Evolutionary conservation across 1,140 invertebrate genomes (phyloP), one percentile per base, ranked within the genome.

Genomic region (Zaprionus davidi): DNA sequence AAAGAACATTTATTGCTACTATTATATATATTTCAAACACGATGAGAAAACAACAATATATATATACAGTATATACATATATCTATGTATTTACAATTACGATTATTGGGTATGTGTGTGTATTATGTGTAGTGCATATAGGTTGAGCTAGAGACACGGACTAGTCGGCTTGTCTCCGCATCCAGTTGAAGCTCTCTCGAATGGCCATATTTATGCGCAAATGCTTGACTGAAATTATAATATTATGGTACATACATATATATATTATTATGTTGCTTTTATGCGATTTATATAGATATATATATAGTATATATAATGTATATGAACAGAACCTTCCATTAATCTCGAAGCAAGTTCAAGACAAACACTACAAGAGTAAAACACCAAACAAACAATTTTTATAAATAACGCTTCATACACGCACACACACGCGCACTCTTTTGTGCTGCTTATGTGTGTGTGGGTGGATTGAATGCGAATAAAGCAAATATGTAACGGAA

Each of bases 201-300:
- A 66, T 51, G 74, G 49, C 49, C 49, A 78, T 73, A 64, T 63
- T 84, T 62, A 76, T 88, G 78, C 66, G 81, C 75, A 80, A 88
- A 81, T 76, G 84, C 85, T 88, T 88, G 84, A 88, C 84, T 88
- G 84, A 87, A 87, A 81, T 56, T 77, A 60, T 71, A 72, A 55
- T 17, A 67, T 57, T 26, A 60, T 60, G 38, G 12, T 41, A n/a
- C 38, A n/a, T 46, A 17, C n/a, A 31, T 15, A 34, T 34, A 17
- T 34, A 34, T 15, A 17, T 57, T 24, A 57, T 62, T 60, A 80
- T 71, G 57, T 78, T 76, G 68, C 71, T 83, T 83, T 81, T 81
- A 79, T 74, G 72, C 76, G 57, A 71, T 86, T 82, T 78, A 46
- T 17, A 46, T 46, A 46, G n/a, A 46, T 46, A 41, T 15, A 46